Conservation (phyloP, 2,797 vertebrate genomes). For the Dermochelys coriacea region DNA sequence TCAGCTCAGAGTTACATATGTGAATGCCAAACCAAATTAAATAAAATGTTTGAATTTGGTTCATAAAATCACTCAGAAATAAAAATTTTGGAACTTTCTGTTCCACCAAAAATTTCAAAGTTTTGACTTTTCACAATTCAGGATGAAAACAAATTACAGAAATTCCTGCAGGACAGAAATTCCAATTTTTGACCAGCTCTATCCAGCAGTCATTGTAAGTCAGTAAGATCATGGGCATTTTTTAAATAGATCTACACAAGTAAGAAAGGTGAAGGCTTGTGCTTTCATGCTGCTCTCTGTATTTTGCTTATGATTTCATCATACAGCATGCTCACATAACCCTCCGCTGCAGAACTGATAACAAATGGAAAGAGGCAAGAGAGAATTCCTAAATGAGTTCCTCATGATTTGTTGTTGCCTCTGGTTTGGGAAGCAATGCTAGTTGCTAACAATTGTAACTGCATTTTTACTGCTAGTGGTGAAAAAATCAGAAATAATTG, state of each 20-base stretch:
- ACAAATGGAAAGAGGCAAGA: constrained; percentile 69
- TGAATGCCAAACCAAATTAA: background rate
- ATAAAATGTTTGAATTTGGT: background rate
- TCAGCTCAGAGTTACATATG: background rate
- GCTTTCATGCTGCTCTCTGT: constrained; percentile 29
- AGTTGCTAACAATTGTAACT: constrained; percentile 49
- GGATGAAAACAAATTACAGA: background rate
- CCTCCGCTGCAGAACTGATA: constrained; percentile 60
- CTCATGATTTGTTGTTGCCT: constrained; percentile 69
- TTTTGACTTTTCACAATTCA: background rate
- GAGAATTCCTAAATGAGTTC: constrained; percentile 75
- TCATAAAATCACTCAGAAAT: background rate
- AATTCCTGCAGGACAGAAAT: background rate
- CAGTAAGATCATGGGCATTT: background rate
- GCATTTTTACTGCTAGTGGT: background rate
- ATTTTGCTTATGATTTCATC: constrained; percentile 67
- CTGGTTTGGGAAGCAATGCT: constrained; percentile 69
- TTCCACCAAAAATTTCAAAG: background rate
- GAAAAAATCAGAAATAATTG: background rate
- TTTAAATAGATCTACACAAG: constrained; percentile 9
- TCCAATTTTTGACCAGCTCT: background rate
- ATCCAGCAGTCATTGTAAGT: background rate
- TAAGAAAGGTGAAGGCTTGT: constrained; percentile 47
- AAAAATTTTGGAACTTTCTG: no score
- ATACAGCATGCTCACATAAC: background rate